Evolutionary conservation across 2,888 invertebrate species (phyloP), one percentile per base, ranked within the genome.

Genomic region (Nasonia oneida): DNA sequence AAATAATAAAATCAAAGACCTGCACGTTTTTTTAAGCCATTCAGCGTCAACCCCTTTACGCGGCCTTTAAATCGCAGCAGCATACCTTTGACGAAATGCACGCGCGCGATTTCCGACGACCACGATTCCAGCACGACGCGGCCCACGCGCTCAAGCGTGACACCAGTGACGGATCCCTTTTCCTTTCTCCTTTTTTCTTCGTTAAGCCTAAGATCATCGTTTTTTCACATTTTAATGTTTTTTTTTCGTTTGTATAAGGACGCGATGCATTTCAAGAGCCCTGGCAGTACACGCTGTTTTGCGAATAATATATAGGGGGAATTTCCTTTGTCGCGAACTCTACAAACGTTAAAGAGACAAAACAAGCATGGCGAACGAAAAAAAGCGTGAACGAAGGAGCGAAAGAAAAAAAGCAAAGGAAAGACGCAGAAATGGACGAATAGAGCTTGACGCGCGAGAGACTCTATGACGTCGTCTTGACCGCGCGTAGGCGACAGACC

Each of bases 231-330:
- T 39, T 39, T 64, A 42, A 8, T 39, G 14, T 39, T 33, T 53
- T 77, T 5, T 47, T 14, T 29, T 71, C 71, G 1, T 74, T 37
- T 64, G 6, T 42, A 79, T 39, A 50, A 80, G 80, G 70, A 78
- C 80, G 76, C 86, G 88, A 87, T 87, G 85, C 88, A 87, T 87
- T 87, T 87, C 88, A 85, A 88, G 88, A 91, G 90, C 88, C 88
- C 90, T 90, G 92, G 92, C 92, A 92, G 92, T 92, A 90, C 89
- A 89, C 90, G 90, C 90, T 90, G 89, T 89, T 87, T 88, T 70
- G 87, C 85, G 87, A 76, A 50, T 42, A 76, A 47, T 67, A 73
- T 37, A 37, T 29, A 29, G 29, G 37, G 42, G n/a, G 3, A 42
- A 80, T 81, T 81, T 85, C n/a, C 80, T 82, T 82, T 53, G 23